Percentiles rank a stretch among this genome's conserved stretches.
These are phyloP conservation scores for Emys orbicularis DNA, from an alignment of 2,797 vertebrate species.

Conservation along the genomic window DNA sequence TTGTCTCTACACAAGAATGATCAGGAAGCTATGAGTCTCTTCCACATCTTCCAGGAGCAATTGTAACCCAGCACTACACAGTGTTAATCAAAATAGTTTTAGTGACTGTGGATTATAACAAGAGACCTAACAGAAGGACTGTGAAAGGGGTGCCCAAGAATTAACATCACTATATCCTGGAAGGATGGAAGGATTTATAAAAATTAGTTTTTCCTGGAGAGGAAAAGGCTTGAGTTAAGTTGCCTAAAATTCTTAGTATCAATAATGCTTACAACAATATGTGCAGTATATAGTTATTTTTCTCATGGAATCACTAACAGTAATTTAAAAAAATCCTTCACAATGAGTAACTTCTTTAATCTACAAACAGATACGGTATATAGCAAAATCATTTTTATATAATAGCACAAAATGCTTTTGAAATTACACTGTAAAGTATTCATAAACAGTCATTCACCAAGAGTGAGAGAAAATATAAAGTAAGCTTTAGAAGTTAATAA, in stretches of 20 bases:
- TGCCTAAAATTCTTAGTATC: constrained; percentile 51
- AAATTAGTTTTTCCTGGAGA: constrained; percentile 43
- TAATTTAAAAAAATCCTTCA: constrained; percentile 1
- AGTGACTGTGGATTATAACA: constrained; percentile 58
- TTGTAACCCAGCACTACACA: constrained; percentile 35
- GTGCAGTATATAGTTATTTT: background rate
- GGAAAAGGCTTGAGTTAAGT: constrained; percentile 55
- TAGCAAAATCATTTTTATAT: background rate
- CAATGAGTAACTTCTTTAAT: constrained; percentile 4
- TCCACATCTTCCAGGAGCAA: constrained; percentile 46
- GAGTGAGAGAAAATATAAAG: background rate
- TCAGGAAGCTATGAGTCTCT: constrained; percentile 37
- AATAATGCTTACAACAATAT: constrained; percentile 34
- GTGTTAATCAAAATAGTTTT: constrained; percentile 67
- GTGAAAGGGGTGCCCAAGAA: constrained; percentile 63
- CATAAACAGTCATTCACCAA: constrained; percentile 45
- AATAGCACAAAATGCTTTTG: background rate
- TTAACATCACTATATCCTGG: constrained; percentile 53
- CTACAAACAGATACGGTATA: constrained; percentile 27
- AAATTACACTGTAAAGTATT: background rate
- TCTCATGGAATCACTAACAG: constrained; percentile 1
- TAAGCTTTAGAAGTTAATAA: constrained; percentile 22
- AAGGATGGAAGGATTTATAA: constrained; percentile 48
- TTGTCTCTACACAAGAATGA: constrained; percentile 24
- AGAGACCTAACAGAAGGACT: constrained; percentile 57